Percentiles rank a stretch among this genome's conserved stretches.
phyloP scores from a whole-genome alignment of 2,797 vertebrate genomes.

The Myotis planiceps region DNA sequence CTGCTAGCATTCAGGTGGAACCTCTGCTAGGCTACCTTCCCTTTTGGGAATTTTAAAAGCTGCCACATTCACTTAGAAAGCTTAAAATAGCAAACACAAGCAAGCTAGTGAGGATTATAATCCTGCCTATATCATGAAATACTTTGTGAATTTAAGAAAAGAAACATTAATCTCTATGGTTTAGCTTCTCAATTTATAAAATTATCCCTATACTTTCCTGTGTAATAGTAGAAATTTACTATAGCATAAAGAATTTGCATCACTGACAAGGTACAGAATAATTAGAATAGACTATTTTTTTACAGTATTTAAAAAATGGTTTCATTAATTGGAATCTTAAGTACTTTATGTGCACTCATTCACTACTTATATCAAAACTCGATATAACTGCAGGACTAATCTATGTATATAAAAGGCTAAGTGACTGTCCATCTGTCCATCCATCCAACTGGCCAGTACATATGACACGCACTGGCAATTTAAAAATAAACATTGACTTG shows the following conservation, averaged over 20 bases:
- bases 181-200: slow-evolving; percentile 19
- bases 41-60: slow-evolving; percentile 44
- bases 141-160: slow-evolving; percentile 11
- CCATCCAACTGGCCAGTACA: too few species aligned
- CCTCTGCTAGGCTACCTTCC: not conserved
- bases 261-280: slow-evolving; percentile 61
- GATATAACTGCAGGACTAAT: slow-evolving; percentile 63
- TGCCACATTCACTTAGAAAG: slow-evolving; percentile 41
- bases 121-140: not conserved
- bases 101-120: slow-evolving; percentile 22
- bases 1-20: slow-evolving; percentile 28
- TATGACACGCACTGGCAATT: too few species aligned
- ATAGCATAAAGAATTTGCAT: slow-evolving; percentile 53
- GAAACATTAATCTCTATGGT: not conserved
- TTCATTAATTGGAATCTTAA: slow-evolving; percentile 65
- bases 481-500: too few species aligned
- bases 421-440: too few species aligned
- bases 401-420: too few species aligned
- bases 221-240: slow-evolving; percentile 39
- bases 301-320: slow-evolving; percentile 46
- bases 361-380: not conserved
- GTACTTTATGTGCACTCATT: slow-evolving; percentile 46
- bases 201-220: slow-evolving; percentile 30
- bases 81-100: slow-evolving; percentile 47
- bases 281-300: slow-evolving; percentile 53